These are phyloP conservation scores for Macrosoma leucophasiata DNA, from an alignment of 2,888 invertebrate species.

Conservation along the genomic window DNA sequence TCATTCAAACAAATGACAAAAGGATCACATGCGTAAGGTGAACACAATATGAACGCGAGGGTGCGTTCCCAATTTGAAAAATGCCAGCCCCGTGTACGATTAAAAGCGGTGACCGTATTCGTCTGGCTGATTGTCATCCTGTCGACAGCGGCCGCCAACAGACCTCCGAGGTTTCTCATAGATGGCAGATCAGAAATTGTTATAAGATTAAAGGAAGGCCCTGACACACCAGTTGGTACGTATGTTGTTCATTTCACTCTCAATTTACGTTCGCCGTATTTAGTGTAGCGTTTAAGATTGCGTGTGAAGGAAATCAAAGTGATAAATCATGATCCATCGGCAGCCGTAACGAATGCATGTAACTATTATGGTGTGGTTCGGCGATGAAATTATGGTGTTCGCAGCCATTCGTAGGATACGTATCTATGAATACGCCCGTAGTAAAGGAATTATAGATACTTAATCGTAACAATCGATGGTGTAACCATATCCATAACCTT, in stretches of 20 bases:
- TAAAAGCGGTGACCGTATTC: constrained; percentile 49
- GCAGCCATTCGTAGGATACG: constrained; percentile 8
- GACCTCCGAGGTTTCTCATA: constrained; percentile 90
- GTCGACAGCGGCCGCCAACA: constrained; percentile 72
- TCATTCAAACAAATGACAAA: constrained; percentile 39
- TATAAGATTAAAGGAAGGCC: constrained; percentile 90
- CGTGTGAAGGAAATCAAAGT: too few species aligned
- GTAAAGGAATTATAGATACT: too few species aligned
- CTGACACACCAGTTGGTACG: constrained; percentile 90
- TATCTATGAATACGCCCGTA: constrained; percentile 4
- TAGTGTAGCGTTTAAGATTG: too few species aligned
- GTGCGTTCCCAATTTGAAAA: constrained; percentile 33
- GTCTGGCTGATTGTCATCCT: constrained; percentile 32
- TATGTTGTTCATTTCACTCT: too few species aligned
- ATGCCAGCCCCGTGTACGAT: constrained; percentile 53
- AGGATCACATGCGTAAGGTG: constrained; percentile 52
- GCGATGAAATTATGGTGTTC: too few species aligned
- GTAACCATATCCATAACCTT: too few species aligned
- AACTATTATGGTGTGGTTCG: too few species aligned
- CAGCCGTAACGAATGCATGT: too few species aligned
- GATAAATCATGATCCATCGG: too few species aligned
- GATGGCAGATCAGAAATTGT: constrained; percentile 95
- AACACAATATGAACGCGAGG: constrained; percentile 44
- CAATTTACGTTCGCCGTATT: too few species aligned
- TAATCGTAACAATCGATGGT: too few species aligned